Evolutionary conservation across 2,888 invertebrate species (phyloP).

Genomic region (Megastigmus dorsalis): DNA sequence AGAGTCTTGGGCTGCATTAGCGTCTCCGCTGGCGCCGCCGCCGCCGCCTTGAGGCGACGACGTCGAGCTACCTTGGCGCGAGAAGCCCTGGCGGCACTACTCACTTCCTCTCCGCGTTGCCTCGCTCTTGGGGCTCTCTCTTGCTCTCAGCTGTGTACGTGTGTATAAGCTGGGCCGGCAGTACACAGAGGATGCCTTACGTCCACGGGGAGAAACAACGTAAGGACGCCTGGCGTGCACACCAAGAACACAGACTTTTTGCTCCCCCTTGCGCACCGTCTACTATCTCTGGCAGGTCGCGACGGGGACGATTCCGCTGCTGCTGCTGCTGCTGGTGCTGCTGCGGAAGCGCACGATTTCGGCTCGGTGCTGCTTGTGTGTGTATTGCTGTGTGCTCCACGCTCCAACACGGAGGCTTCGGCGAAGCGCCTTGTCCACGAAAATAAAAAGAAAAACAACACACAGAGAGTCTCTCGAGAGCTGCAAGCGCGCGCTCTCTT

Average conservation of each 20-base stretch:
- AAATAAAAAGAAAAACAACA: conserved; percentile 53
- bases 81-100: neutral
- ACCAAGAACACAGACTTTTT: neutral
- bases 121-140: neutral
- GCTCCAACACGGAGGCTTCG: conserved; percentile 26
- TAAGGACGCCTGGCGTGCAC: neutral
- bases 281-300: conserved; percentile 1
- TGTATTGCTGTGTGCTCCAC: neutral
- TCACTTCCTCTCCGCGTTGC: neutral
- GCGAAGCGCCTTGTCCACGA: conserved; percentile 44
- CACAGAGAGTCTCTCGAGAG: conserved; percentile 14
- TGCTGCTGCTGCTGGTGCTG: neutral
- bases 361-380: neutral
- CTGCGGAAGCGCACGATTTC: conserved; percentile 29
- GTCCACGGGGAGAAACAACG: neutral
- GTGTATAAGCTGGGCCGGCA: neutral
- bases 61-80: conserved; percentile 8
- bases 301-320: conserved; percentile 25
- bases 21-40: neutral
- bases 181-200: neutral
- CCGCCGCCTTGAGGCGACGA: conserved; percentile 37
- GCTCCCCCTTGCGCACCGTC: neutral
- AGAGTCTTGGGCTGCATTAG: conserved; percentile 19
- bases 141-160: conserved; percentile 20
- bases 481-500: conserved; percentile 5